These are phyloP conservation scores for Coptotermes formosanus DNA, from an alignment of 1,140 invertebrate genomes.

Conservation along the genomic window DNA sequence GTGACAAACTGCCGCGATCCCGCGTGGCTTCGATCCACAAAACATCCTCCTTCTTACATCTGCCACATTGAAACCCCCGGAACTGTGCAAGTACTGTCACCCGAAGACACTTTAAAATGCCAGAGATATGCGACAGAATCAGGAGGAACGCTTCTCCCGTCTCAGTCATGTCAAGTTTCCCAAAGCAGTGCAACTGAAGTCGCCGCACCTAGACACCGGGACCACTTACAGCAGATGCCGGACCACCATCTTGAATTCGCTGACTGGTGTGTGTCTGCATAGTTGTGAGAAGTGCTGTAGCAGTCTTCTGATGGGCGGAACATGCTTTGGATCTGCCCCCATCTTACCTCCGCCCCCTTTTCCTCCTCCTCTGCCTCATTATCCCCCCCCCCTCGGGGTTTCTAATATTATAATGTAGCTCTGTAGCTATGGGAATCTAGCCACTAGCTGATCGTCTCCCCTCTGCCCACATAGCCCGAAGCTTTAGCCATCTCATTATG, in stretches of 20 bases:
- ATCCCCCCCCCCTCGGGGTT: neutral
- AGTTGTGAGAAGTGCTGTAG: neutral
- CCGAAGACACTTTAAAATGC: too few species aligned
- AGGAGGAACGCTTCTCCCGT: too few species aligned
- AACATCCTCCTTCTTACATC: too few species aligned
- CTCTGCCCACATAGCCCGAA: neutral
- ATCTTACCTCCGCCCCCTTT: neutral
- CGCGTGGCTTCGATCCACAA: too few species aligned
- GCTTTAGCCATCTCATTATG: neutral
- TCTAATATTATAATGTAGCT: conserved; percentile 19
- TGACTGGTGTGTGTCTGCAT: too few species aligned
- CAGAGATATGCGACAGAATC: too few species aligned
- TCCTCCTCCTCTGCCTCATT: neutral
- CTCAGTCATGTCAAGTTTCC: too few species aligned
- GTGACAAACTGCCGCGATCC: too few species aligned
- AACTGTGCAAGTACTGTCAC: too few species aligned
- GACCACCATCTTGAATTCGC: neutral
- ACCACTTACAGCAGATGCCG: neutral
- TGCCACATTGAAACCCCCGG: too few species aligned
- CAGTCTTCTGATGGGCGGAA: neutral
- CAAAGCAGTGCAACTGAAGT: too few species aligned
- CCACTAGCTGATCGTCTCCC: neutral
- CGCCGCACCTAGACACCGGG: too few species aligned
- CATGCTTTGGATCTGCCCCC: conserved; percentile 11
- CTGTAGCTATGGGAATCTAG: conserved; percentile 10